phyloP scores from a whole-genome alignment of 2,888 invertebrate genomes.

The Spodoptera picta region DNA sequence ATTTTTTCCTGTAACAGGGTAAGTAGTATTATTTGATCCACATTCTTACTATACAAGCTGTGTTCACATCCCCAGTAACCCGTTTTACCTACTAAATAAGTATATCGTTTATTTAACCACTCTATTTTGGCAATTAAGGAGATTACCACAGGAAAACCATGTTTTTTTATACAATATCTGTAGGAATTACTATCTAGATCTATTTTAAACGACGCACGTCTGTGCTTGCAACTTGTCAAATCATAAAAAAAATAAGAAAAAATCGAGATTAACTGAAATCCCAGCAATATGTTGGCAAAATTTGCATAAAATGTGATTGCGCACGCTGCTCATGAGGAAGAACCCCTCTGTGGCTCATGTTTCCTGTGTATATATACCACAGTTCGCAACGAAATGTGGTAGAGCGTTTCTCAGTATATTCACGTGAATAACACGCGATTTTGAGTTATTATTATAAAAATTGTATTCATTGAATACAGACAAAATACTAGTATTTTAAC shows the following conservation, averaged over 20 bases:
- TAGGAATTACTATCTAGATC: slow-evolving; percentile 49
- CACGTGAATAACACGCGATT: too few species aligned
- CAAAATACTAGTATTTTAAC: neutral
- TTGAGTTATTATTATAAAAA: too few species aligned
- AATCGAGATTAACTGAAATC: neutral
- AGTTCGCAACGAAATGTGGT: too few species aligned
- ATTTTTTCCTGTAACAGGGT: neutral
- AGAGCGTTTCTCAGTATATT: too few species aligned
- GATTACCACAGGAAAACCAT: slow-evolving; percentile 85
- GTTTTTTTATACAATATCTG: slow-evolving; percentile 56
- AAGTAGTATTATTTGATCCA: slow-evolving; percentile 16
- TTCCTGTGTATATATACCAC: too few species aligned
- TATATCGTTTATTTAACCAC: slow-evolving; percentile 61
- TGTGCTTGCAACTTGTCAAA: slow-evolving; percentile 33
- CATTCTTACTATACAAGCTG: slow-evolving; percentile 28
- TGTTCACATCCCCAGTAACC: slow-evolving; percentile 46
- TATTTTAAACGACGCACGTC: slow-evolving; percentile 40
- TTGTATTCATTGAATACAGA: too few species aligned
- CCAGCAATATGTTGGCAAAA: too few species aligned
- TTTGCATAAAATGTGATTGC: too few species aligned
- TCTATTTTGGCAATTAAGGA: slow-evolving; percentile 88
- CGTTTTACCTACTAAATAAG: slow-evolving; percentile 57
- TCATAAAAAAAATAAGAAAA: neutral
- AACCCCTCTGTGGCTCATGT: too few species aligned
- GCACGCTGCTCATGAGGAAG: too few species aligned